Evolutionary conservation across 2,888 invertebrate species (phyloP).

Genomic region (Euzophera pinguis): DNA sequence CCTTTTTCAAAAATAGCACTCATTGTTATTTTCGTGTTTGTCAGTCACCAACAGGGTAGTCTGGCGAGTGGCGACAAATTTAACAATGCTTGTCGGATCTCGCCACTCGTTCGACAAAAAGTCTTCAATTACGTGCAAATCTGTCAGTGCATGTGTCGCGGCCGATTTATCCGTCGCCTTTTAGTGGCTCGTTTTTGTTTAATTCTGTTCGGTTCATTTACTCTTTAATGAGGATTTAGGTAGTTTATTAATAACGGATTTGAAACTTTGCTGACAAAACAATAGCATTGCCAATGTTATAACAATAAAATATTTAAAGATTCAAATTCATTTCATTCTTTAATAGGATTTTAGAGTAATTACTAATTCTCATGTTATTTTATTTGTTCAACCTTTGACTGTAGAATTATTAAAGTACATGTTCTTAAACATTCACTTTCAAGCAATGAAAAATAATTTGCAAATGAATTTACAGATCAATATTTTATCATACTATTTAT

Average conservation of each 20-base stretch:
- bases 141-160: slow-evolving; percentile 57
- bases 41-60: slow-evolving; percentile 57
- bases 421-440: background rate
- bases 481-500: background rate
- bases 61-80: slow-evolving; percentile 69
- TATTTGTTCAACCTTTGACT: no score
- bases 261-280: no score
- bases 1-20: no score
- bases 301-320: no score
- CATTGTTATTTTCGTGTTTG: slow-evolving; percentile 58
- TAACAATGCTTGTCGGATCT: slow-evolving; percentile 60
- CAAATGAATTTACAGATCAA: background rate
- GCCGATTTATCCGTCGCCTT: slow-evolving; percentile 53
- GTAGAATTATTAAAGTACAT: no score
- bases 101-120: slow-evolving; percentile 41
- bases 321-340: no score
- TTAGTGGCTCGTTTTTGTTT: background rate
- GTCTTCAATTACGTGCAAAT: slow-evolving; percentile 68
- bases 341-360: no score
- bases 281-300: no score
- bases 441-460: background rate
- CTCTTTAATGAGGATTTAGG: slow-evolving; percentile 2
- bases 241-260: background rate
- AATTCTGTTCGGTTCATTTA: background rate
- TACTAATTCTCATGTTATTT: no score